Base-by-base conservation (phyloP, 1,140 invertebrate species). In the Varroa destructor region DNA sequence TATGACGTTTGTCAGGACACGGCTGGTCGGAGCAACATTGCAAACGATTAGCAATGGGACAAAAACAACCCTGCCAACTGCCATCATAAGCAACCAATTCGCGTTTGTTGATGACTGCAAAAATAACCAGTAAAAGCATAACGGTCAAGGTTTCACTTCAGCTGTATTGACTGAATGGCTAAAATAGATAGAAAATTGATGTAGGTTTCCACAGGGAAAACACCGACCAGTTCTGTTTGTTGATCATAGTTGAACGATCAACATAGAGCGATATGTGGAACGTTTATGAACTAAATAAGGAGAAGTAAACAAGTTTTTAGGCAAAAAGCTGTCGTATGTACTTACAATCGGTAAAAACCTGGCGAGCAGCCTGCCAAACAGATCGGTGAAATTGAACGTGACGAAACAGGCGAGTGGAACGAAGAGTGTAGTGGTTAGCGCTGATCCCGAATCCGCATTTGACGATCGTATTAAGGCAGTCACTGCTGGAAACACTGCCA, bases 381-480 rank as follows among this genome's bases (percentile, higher is more conserved):
- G 93, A 81, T 97, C 93, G 14, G 87, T 88, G 57, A 85, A 83
- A 79, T 91, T 94, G 79, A 93, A 94, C 73, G 91, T 82, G 10
- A 97, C 81, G 80, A 93, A 97, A 70, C 90, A 89, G 0, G 91
- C 86, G 10, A 95, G 89, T 5, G 91, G 90, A 74, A 91, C 85
- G 80, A 93, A 97, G 78, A 88, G 61, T 67, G 14, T 67, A 37
- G 14, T 67, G 10, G 61, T 67, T 1, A 67, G 12, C 14, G 37
- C 1, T 5, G 61, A 67, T 12, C 61, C 61, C 40, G 40, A 43
- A 6, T 73, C 58, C 42, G 58, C 55, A 40, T 74, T 55, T 10
- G 72, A 74, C 40, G 81, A 79, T 10, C 72, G 71, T 10, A 81
- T 78, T 54, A 78, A 73, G 46, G 91, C 88, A 8, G 89, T 89